Evolutionary conservation across 2,113 vertebrate genomes (phyloP).

Genomic region (Potamarius usumacintae): DNA sequence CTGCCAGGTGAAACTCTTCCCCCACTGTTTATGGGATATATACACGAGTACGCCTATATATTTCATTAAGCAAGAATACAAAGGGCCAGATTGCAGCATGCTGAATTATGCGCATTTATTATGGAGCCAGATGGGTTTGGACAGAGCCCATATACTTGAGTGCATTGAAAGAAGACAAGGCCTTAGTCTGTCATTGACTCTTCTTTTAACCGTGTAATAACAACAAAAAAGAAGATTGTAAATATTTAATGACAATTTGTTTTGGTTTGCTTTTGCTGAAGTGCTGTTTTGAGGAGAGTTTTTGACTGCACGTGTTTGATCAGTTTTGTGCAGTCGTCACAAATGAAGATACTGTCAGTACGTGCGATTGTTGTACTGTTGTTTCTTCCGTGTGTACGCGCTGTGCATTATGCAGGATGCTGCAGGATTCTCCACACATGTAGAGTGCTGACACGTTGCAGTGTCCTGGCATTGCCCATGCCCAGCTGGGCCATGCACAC

Average conservation of each 20-base stretch:
- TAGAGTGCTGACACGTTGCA: slow-evolving; percentile 11
- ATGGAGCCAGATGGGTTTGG: slow-evolving; percentile 53
- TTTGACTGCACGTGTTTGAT: background rate
- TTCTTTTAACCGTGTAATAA: background rate
- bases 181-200: slow-evolving; percentile 1
- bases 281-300: background rate
- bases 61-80: slow-evolving; percentile 40
- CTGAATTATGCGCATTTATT: slow-evolving; percentile 57
- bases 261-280: background rate
- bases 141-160: slow-evolving; percentile 29
- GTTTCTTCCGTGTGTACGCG: background rate
- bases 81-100: slow-evolving; percentile 39
- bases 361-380: background rate
- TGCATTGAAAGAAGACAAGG: slow-evolving; percentile 18
- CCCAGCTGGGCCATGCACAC: slow-evolving; percentile 40
- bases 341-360: background rate
- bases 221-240: slow-evolving; percentile 7
- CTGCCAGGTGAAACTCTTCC: background rate
- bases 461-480: slow-evolving; percentile 28
- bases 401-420: background rate
- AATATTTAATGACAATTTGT: background rate
- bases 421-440: background rate
- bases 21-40: background rate
- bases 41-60: background rate
- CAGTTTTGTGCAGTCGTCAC: background rate